These are phyloP conservation scores for Papilio dardanus DNA, from an alignment of 1,140 invertebrate genomes.

Conservation along the genomic window DNA sequence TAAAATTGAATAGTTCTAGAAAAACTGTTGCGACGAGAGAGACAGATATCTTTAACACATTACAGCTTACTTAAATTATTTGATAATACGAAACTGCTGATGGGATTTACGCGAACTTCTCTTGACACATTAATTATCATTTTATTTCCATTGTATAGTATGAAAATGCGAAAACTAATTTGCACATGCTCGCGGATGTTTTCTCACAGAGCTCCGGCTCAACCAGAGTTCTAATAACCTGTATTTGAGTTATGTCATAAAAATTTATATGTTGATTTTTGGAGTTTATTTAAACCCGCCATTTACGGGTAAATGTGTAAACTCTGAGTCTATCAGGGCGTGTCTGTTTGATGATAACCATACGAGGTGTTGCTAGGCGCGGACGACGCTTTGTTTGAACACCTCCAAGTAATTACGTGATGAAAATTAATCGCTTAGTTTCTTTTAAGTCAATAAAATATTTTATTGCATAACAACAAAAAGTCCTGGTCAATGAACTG, in stretches of 20 bases:
- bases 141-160: slow-evolving; percentile 23
- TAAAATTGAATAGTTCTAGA: too few relatives aligned
- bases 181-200: slow-evolving; percentile 52
- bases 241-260: slow-evolving; percentile 70
- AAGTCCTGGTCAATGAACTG: slow-evolving; percentile 21
- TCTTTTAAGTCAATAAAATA: slow-evolving; percentile 25
- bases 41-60: neutral
- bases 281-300: slow-evolving; percentile 48
- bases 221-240: slow-evolving; percentile 55
- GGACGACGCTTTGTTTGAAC: slow-evolving; percentile 49
- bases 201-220: slow-evolving; percentile 46
- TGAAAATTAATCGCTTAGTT: slow-evolving; percentile 42
- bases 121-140: slow-evolving; percentile 23
- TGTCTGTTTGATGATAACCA: slow-evolving; percentile 62
- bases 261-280: slow-evolving; percentile 60
- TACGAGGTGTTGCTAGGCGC: slow-evolving; percentile 57
- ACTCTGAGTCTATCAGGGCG: slow-evolving; percentile 51
- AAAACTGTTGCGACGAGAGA: neutral
- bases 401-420: slow-evolving; percentile 49
- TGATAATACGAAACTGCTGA: neutral
- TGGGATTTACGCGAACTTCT: slow-evolving; percentile 7
- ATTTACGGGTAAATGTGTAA: slow-evolving; percentile 42
- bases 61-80: neutral
- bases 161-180: slow-evolving; percentile 34
- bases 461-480: slow-evolving; percentile 21